A percentile compares a stretch with the other conserved stretches of the same genome.
Conservation (phyloP, 1,140 invertebrate genomes). For the Platyura marginata region DNA sequence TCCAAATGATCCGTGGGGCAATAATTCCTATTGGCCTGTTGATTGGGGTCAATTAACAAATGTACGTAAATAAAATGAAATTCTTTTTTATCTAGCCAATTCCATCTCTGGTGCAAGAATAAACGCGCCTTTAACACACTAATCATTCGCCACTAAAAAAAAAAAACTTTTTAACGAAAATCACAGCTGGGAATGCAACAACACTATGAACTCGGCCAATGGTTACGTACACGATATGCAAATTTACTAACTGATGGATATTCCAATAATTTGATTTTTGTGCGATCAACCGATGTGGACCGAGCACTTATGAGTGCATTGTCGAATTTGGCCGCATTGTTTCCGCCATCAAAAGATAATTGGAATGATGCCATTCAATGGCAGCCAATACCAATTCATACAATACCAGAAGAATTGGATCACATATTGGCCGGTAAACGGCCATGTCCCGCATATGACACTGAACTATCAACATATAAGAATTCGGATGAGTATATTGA, state of each 20-base stretch:
- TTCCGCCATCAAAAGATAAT: conserved; percentile 38
- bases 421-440: conserved; percentile 42
- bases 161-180: too few relatives aligned
- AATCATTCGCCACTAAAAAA: too few relatives aligned
- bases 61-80: too few relatives aligned
- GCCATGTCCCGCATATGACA: conserved; percentile 41
- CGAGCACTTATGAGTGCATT: conserved; percentile 79
- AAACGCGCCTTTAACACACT: too few relatives aligned
- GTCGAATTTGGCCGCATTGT: conserved; percentile 64
- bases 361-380: conserved; percentile 56
- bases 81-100: too few relatives aligned
- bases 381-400: conserved; percentile 84
- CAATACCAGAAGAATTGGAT: conserved; percentile 44
- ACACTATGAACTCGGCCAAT: conserved; percentile 57
- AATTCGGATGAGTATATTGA: conserved; percentile 35
- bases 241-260: conserved; percentile 29
- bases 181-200: conserved; percentile 54
- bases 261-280: conserved; percentile 38
- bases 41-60: conserved; percentile 65
- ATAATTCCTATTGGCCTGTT: conserved; percentile 48
- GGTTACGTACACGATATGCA: conserved; percentile 52
- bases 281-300: conserved; percentile 69
- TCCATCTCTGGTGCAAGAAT: too few relatives aligned
- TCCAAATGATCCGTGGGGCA: conserved; percentile 55
- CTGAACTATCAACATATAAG: conserved; percentile 31